Base-by-base conservation (phyloP, 1,140 invertebrate species). In the Phortica variegata region DNA sequence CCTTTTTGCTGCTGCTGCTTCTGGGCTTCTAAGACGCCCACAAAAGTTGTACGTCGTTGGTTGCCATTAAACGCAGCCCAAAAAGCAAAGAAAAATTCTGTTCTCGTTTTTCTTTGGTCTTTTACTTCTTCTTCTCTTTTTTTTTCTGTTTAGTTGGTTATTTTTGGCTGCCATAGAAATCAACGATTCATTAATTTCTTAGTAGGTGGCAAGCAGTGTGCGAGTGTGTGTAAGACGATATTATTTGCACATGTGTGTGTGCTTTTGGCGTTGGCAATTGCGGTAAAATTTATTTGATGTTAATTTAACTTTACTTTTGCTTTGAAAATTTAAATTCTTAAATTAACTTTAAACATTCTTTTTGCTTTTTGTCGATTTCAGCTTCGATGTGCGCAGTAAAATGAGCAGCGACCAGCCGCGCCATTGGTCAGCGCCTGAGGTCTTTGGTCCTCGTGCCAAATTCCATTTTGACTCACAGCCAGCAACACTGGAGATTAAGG, bases 301-400 rank as follows among this genome's bases (percentile, higher is more conserved):
- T n/a, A n/a, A n/a, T n/a, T n/a, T n/a, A n/a, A n/a, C n/a, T n/a
- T 31, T 12, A 31, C 29, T 31, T 31, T 31, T 31, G 29, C 29
- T 31, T 31, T 31, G 12, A 31, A 31, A 12, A 31, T 8, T 7
- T 31, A 31, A 31, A 12, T 12, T 7, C 29, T 57, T 54, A 33
- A 54, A 44, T 36, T 34, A 20, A 39, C 19, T 33, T 49, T 34
- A 4, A n/a, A n/a, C n/a, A n/a, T 12, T 37, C 6, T 17, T 32
- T 3, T 42, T 23, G 16, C 33, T 49, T 52, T 59, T 43, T 61
- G 50, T 56, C 50, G 59, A 44, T 76, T 83, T 83, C 81, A 91
- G 88, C 74, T 87, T 90, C 75, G 87, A 90, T 77, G 87, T 88
- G 3, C 83, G 88, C 44, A 87, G 87, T 50, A 89, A 87, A 65